Conservation (phyloP, 1,140 invertebrate genomes). For the Anagrus nilaparvatae region DNA sequence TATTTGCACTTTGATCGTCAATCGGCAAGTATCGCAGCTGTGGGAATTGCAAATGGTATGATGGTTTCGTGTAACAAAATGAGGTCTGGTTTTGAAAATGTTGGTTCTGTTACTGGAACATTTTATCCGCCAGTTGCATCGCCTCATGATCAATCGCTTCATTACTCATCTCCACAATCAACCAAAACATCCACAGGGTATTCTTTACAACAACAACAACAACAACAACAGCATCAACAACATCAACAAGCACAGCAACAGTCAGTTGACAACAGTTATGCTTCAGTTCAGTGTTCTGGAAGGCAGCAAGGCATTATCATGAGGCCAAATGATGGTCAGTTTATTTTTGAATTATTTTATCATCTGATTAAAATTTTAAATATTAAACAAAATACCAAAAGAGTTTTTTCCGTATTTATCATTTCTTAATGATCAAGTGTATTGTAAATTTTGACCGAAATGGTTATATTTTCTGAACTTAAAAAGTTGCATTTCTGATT, state of each 20-base stretch:
- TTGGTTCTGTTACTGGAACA: conserved; percentile 69
- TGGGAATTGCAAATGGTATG: conserved; percentile 74
- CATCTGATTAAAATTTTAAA: too few relatives aligned
- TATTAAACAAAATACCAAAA: too few relatives aligned
- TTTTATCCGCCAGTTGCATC: conserved; percentile 76
- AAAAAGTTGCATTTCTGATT: too few relatives aligned
- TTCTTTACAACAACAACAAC: conserved; percentile 27
- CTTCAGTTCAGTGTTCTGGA: conserved; percentile 28
- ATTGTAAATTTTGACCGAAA: too few relatives aligned
- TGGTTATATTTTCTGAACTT: too few relatives aligned
- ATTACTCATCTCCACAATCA: conserved; percentile 31
- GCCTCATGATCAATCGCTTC: conserved; percentile 55
- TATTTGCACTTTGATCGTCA: conserved; percentile 41
- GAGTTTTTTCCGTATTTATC: too few relatives aligned
- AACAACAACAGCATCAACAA: conserved; percentile 27
- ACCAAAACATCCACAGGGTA: conserved; percentile 29
- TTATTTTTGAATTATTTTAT: too few relatives aligned
- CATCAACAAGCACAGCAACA: conserved; percentile 19
- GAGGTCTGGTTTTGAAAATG: conserved; percentile 59
- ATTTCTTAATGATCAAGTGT: too few relatives aligned
- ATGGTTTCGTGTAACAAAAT: conserved; percentile 74
- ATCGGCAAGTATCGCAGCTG: conserved; percentile 54
- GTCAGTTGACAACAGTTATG: conserved; percentile 33
- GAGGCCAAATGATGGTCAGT: too few relatives aligned
- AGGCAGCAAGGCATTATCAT: conserved; percentile 6